A percentile compares a stretch with the other conserved stretches of the same genome.
Evolutionary conservation across 2,113 vertebrate genomes (phyloP).

Genomic region (Gymnogyps californianus): DNA sequence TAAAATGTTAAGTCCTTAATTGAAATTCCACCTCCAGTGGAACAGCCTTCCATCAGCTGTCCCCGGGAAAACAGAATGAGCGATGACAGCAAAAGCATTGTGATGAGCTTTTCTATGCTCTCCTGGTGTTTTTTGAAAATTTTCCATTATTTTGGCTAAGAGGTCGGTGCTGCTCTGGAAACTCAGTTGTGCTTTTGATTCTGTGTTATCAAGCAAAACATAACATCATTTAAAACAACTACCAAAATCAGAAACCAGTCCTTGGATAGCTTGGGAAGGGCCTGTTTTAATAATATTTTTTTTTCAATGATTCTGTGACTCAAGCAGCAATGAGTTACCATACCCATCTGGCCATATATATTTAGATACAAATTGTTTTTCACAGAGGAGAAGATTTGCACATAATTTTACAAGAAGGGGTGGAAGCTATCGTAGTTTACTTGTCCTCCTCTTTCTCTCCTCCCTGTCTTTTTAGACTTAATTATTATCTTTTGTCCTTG

Average conservation of each 20-base stretch:
- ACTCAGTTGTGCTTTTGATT: neutral
- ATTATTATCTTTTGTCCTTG: neutral
- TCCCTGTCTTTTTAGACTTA: neutral
- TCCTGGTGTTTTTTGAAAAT: neutral
- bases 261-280: neutral
- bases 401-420: neutral
- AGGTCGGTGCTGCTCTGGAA: neutral
- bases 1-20: constrained; percentile 35
- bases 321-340: neutral
- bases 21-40: constrained; percentile 57
- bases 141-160: constrained; percentile 22
- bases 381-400: neutral
- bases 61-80: neutral
- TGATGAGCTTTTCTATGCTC: neutral
- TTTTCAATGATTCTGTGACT: neutral
- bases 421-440: neutral
- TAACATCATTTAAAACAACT: neutral
- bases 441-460: neutral
- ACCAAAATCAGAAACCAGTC: neutral
- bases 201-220: neutral
- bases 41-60: neutral
- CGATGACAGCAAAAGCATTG: constrained; percentile 4
- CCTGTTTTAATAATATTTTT: neutral
- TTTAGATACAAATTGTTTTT: neutral
- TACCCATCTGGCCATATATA: neutral